phyloP scores from a whole-genome alignment of 2,888 invertebrate species.

The Cremastinae sp. region DNA sequence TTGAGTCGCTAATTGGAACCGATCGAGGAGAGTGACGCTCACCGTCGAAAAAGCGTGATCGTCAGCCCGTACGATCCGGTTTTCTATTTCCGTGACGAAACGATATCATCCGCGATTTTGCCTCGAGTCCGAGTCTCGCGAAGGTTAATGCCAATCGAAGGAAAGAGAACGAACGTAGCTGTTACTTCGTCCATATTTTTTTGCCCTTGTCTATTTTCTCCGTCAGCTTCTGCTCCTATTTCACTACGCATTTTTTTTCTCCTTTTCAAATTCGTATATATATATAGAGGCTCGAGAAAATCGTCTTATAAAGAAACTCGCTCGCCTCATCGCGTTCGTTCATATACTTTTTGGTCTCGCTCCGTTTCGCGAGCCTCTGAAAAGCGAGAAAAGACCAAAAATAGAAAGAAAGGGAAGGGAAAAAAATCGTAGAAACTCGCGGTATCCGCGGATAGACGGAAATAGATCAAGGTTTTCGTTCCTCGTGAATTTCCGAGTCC shows the following conservation, averaged over 20 bases:
- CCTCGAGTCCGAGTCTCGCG: slow-evolving; percentile 39
- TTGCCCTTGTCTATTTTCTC: background rate
- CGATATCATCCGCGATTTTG: slow-evolving; percentile 36
- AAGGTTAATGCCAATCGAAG: slow-evolving; percentile 62
- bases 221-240: slow-evolving; percentile 11
- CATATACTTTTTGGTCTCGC: slow-evolving; percentile 36
- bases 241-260: background rate
- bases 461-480: slow-evolving; percentile 45
- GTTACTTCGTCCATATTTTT: slow-evolving; percentile 12
- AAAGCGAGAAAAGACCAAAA: slow-evolving; percentile 11
- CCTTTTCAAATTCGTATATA: slow-evolving; percentile 15
- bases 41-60: slow-evolving; percentile 35
- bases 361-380: slow-evolving; percentile 17
- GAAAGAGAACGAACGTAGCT: slow-evolving; percentile 50
- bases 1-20: slow-evolving; percentile 28
- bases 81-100: slow-evolving; percentile 51
- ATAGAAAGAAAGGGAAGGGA: background rate
- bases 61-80: slow-evolving; percentile 42
- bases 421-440: slow-evolving; percentile 3
- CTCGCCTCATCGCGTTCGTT: slow-evolving; percentile 48
- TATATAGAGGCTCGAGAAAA: slow-evolving; percentile 52
- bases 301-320: slow-evolving; percentile 49
- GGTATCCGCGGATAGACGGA: slow-evolving; percentile 39
- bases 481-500: background rate
- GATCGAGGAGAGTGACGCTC: slow-evolving; percentile 36